Base-by-base conservation (phyloP, 2,797 vertebrate species). In the Falco peregrinus region DNA sequence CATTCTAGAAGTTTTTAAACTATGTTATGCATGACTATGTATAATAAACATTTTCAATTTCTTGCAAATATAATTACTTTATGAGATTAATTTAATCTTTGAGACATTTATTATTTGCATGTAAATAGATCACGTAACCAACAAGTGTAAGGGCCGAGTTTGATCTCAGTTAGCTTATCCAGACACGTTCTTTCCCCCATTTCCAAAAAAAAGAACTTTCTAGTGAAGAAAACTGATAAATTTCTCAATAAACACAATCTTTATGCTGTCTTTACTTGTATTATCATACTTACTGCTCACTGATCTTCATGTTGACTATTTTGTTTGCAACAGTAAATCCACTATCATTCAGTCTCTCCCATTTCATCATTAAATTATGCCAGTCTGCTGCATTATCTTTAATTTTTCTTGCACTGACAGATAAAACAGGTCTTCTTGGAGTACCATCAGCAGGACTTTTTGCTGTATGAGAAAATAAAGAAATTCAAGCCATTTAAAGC, bases 301-400 rank as follows among this genome's bases (percentile, higher is more conserved):
- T 97, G 48, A 98, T 97, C 93, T 97, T 98, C 70, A 98, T 92
- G 97, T 99, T 99, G 63, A 98, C 98, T 26, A 99, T 99, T 91
- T 95, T 98, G 54, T 95, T 98, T 7, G 98, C 99, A 0, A 60
- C 80, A 7, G 70, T 84, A 94, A 99, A 99, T 5, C 99, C 99
- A 2, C 97, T 95, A 6, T 99, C 97, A 18, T 98, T 99, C 57
- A 99, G 97, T 22, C 91, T 97, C 33, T 99, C 99, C 99, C 99
- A 99, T 86, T 98, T 98, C 92, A 98, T 94, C 88, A 99, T 98
- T 93, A 99, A 98, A 96, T 99, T 99, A 94, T 99, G 99, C 99
- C 99, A 99, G 78, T 99, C 99, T 0, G 99, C 99, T 4, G 99
- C 99, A 43, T 99, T 99, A 96, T 99, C 99, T 97, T 98, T 99